Evolutionary conservation across 1,140 invertebrate species (phyloP), one percentile per base, ranked within the genome.

Genomic region (Ruditapes philippinarum): DNA sequence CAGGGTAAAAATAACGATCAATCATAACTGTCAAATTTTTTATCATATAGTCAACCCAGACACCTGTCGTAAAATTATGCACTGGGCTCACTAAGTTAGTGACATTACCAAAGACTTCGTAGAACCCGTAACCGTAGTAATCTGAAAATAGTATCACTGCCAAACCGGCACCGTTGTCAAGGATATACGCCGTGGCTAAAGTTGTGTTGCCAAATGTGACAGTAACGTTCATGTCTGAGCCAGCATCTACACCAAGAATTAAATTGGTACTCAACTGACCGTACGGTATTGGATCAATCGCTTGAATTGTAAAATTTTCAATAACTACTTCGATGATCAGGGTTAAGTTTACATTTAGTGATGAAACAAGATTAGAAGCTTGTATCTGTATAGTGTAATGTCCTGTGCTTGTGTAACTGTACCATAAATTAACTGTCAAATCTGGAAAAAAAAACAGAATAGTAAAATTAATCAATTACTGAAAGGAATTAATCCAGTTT

Each of bases 31-130:
- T 25, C 11, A 91, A 31, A 31, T 89, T 82, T 9, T 85, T 91
- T 11, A 91, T 90, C 7, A 65, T 49, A 79, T 90, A 91, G 57
- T 91, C 91, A 28, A 91, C 80, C 91, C 91, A 91, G 33, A 91
- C 89, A 19, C 78, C 82, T 36, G 78, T 65, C 14, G 62, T 57
- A 62, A 68, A 85, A 7, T 86, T 70, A 31, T 80, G n/a, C 9
- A 33, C 19, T 12, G 81, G 80, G 14, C 57, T 89, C 0, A 91
- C 86, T 4, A 91, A 51, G 74, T 91, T 91, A n/a, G 51, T 81
- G 1, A 90, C 79, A 73, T 73, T 90, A 25, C 70, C 88, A 22
- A 54, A 36, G 1, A 91, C 76, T 33, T 54, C 14, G 62, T 89
- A 88, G 19, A 57, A 54, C n/a, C 91, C 91, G 19, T 51, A 82